Base-by-base conservation (phyloP, 2,113 vertebrate species). In the Scortum barcoo region DNA sequence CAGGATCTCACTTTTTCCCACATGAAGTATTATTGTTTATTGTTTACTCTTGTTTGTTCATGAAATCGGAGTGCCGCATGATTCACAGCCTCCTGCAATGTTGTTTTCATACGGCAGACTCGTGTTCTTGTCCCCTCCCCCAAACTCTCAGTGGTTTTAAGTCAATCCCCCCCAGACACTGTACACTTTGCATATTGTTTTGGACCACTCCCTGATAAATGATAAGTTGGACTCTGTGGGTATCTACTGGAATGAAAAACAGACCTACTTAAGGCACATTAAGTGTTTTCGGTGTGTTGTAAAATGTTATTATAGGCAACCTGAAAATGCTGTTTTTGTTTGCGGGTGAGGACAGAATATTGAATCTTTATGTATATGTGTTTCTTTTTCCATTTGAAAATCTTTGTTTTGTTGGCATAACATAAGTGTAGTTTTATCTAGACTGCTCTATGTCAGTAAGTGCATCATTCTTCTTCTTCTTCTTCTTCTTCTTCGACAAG, bases 401-500 rank as follows among this genome's bases (percentile, higher is more conserved):
- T n/a, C n/a, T n/a, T 36, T 36, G 9, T 28, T 36, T 20, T 33
- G 10, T 53, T 63, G 9, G 28, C 3, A 40, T 38, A 14, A 42
- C 19, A 46, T 22, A 42, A 5, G 1, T 74, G 36, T 5, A 60
- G 11, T 8, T 71, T 20, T 24, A 13, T 30, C 48, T 62, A 1
- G 1, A 33, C n/a, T 33, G 5, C 17, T 7, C 3, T 1, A 30
- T 40, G 19, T 33, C 28, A 48, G 46, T 7, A 76, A 10, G 22
- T 58, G 74, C 30, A 42, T n/a, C 1, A 3, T 28, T n/a, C 5
- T 17, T 38, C 16, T 75, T n/a, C n/a, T n/a, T 58, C 9, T 38
- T 69, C 26, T 46, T 42, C 2, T 42, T 68, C 46, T 5, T 71
- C 72, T 60, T 2, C 63, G 5, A 22, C 20, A 24, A 96, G 94